These are phyloP conservation scores for Phalloptychus januarius DNA, from an alignment of 2,797 vertebrate genomes.

Conservation along the genomic window DNA sequence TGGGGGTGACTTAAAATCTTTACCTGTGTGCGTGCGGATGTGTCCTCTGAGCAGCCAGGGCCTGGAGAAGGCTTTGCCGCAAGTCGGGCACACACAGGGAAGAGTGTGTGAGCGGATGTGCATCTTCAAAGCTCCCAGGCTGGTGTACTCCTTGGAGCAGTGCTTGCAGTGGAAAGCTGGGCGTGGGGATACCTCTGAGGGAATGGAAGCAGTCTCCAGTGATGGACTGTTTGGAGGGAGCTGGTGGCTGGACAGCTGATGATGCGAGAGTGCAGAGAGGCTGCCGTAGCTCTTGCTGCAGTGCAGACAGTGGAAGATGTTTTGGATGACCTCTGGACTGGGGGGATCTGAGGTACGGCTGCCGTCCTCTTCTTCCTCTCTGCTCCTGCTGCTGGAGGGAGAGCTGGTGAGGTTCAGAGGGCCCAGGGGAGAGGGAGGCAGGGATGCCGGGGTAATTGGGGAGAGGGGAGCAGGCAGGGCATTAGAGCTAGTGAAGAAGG, in stretches of 20 bases:
- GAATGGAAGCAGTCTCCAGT: conserved; percentile 17
- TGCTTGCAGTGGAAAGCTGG: conserved; percentile 95
- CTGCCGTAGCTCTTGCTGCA: conserved; percentile 86
- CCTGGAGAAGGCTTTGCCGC: conserved; percentile 96
- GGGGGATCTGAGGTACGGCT: conserved; percentile 88
- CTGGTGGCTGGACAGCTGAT: conserved; percentile 85
- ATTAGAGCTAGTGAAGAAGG: conserved; percentile 81
- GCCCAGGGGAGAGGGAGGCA: conserved; percentile 67
- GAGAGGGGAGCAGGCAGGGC: conserved; percentile 78
- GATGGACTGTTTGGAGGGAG: conserved; percentile 70
- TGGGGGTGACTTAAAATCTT: not conserved
- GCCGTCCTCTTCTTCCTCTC: conserved; percentile 89
- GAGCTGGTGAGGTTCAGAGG: conserved; percentile 89
- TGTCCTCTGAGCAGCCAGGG: conserved; percentile 97
- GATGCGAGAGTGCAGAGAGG: conserved; percentile 86
- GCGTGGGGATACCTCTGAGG: conserved; percentile 52
- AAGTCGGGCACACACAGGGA: conserved; percentile 94
- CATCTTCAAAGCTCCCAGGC: conserved; percentile 97
- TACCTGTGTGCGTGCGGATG: conserved; percentile 96
- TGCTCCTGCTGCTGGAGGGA: conserved; percentile 81
- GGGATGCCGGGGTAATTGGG: conserved; percentile 61
- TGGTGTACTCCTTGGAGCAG: conserved; percentile 96
- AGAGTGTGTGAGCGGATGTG: conserved; percentile 98
- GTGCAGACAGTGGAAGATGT: conserved; percentile 81
- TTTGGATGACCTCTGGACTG: conserved; percentile 84